These are phyloP conservation scores for Phrixothrix hirtus DNA, from an alignment of 2,888 invertebrate species.

Conservation along the genomic window DNA sequence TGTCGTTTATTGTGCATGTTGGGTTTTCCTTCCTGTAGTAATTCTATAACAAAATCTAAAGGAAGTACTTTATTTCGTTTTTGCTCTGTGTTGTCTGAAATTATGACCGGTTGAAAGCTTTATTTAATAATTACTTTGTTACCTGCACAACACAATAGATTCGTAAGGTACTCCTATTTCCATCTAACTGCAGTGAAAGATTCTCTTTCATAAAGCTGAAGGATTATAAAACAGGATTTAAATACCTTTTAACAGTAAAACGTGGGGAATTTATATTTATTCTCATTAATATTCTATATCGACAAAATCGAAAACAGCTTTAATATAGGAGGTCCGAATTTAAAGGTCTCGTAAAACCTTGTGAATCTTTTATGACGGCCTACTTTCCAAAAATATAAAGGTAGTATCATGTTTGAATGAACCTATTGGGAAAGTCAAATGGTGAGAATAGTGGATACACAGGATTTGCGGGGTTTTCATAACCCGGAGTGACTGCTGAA, in stretches of 20 bases:
- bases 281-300: constrained; percentile 10
- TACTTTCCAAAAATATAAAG: constrained; percentile 20
- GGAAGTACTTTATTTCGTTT: constrained; percentile 32
- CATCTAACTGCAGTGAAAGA: constrained; percentile 8
- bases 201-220: too few relatives aligned
- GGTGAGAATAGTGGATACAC: constrained; percentile 28
- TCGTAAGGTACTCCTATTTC: constrained; percentile 21
- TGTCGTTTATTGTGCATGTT: constrained; percentile 48
- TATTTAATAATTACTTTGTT: constrained; percentile 32
- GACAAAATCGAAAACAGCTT: constrained; percentile 8
- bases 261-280: constrained; percentile 2
- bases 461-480: constrained; percentile 28
- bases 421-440: constrained; percentile 30
- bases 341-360: constrained; percentile 15
- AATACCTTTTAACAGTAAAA: constrained; percentile 3
- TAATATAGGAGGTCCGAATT: constrained; percentile 12
- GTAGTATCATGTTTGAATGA: constrained; percentile 27
- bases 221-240: constrained; percentile 7
- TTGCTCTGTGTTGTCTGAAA: constrained; percentile 28
- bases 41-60: constrained; percentile 38
- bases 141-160: constrained; percentile 21
- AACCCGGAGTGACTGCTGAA: constrained; percentile 27
- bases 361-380: constrained; percentile 17
- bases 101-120: constrained; percentile 29
- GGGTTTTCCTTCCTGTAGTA: constrained; percentile 43